Evolutionary conservation across 2,113 vertebrate species (phyloP), one percentile per base, ranked within the genome.

Genomic region (Cyprinus carpio): DNA sequence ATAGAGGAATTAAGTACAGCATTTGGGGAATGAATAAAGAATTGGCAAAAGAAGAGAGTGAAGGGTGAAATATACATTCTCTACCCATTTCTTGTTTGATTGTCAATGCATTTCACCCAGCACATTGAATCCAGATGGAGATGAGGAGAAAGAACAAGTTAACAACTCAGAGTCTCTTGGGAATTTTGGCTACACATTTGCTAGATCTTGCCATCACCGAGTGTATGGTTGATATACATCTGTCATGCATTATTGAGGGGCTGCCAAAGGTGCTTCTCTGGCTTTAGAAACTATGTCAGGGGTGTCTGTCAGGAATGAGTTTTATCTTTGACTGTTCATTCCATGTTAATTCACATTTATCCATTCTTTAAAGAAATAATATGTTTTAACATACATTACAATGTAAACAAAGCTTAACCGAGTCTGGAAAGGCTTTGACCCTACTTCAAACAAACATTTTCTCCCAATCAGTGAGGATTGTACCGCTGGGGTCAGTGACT

Each of bases 241-340:
- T 95, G 94, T 93, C 94, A 94, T 90, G 92, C 93, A 94, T 95
- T 95, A 95, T 93, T 93, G 90, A 87, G 49, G 75, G 85, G n/a
- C 94, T 93, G 90, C 92, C 93, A 92, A 91, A 85, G 86, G 91
- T 91, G 91, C 90, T 92, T 92, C 90, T 88, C 89, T 90, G 90
- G 88, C 90, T 92, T 93, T 76, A 90, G 87, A 92, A 94, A 93
- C 88, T 92, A 92, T 91, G 90, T 86, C 87, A 89, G 89, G 58
- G 81, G 89, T 90, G 86, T 88, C 89, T 86, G 89, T 89, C 84
- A 84, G 83, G 91, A 92, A 91, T 89, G 85, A 82, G 85, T 81
- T 8, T 65, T 56, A 7, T 58, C 84, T 83, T 69, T 13, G 31
- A 29, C 67, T 87, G 11, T 37, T 75, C 69, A 51, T 60, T 80